Conservation (phyloP, 1,140 invertebrate species). For the Brachionus asplanchnoidis region DNA sequence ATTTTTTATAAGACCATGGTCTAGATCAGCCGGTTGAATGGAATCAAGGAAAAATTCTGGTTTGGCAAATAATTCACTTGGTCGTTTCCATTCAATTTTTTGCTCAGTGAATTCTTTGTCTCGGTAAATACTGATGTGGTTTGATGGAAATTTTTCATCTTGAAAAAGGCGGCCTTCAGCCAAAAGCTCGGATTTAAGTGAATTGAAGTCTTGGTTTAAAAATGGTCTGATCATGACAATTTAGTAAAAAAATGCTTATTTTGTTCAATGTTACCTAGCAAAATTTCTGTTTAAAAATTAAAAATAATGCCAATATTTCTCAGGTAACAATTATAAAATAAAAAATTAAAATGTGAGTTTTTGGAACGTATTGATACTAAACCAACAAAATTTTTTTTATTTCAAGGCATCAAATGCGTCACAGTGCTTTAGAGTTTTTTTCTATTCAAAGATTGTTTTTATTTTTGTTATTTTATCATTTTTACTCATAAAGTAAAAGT, state of each 20-base stretch:
- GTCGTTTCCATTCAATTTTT: neutral
- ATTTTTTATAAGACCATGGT: neutral
- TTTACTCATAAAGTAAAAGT: too few relatives aligned
- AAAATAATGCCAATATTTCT: neutral
- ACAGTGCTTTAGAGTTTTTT: too few relatives aligned
- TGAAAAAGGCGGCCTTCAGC: slow-evolving; percentile 64
- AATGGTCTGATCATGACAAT: neutral
- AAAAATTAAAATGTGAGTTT: too few relatives aligned
- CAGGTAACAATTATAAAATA: neutral
- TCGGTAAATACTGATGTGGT: slow-evolving; percentile 61
- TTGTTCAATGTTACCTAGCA: neutral
- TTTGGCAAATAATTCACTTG: neutral
- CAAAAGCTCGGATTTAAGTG: slow-evolving; percentile 48
- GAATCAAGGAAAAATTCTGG: neutral
- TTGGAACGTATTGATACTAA: too few relatives aligned
- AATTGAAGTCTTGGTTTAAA: slow-evolving; percentile 44
- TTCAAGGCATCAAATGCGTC: too few relatives aligned
- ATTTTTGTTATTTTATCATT: too few relatives aligned
- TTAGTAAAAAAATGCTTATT: neutral
- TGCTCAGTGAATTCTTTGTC: neutral
- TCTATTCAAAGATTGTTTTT: too few relatives aligned
- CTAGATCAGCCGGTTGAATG: neutral
- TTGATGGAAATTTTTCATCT: slow-evolving; percentile 66
- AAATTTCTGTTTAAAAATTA: neutral
- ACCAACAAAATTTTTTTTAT: too few relatives aligned